These are phyloP conservation scores for Tenrec ecaudatus DNA, from an alignment of 2,113 vertebrate genomes.

Conservation along the genomic window DNA sequence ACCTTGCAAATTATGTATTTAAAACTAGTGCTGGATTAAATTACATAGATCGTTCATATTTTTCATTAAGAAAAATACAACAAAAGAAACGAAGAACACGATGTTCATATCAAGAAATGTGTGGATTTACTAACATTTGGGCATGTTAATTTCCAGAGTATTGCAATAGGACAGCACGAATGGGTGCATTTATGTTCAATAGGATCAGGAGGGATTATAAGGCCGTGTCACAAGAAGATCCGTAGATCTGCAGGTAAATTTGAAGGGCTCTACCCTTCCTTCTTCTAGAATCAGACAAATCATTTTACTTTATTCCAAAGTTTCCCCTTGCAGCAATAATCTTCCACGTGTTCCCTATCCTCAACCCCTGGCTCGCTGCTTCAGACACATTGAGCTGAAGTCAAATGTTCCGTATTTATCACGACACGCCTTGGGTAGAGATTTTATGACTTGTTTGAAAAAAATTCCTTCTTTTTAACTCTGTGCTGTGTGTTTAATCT, in stretches of 20 bases:
- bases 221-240: background rate
- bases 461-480: background rate
- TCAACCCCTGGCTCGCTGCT: background rate
- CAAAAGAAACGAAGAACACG: slow-evolving; percentile 28
- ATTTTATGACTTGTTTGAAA: slow-evolving; percentile 21
- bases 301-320: slow-evolving; percentile 25
- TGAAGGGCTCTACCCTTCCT: background rate
- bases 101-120: background rate
- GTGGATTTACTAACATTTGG: background rate
- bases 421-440: background rate
- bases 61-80: slow-evolving; percentile 33
- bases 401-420: background rate
- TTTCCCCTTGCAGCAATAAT: background rate
- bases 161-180: background rate
- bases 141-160: slow-evolving; percentile 30
- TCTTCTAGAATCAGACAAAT: slow-evolving; percentile 28
- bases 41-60: slow-evolving; percentile 4
- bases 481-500: background rate
- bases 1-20: slow-evolving; percentile 63
- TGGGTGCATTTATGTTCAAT: background rate
- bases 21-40: background rate
- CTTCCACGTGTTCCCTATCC: background rate
- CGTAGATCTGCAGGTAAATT: background rate
- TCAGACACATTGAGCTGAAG: background rate
- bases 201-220: background rate